Base-by-base conservation (phyloP, 2,113 vertebrate genomes). In the Barnardius zonarius region DNA sequence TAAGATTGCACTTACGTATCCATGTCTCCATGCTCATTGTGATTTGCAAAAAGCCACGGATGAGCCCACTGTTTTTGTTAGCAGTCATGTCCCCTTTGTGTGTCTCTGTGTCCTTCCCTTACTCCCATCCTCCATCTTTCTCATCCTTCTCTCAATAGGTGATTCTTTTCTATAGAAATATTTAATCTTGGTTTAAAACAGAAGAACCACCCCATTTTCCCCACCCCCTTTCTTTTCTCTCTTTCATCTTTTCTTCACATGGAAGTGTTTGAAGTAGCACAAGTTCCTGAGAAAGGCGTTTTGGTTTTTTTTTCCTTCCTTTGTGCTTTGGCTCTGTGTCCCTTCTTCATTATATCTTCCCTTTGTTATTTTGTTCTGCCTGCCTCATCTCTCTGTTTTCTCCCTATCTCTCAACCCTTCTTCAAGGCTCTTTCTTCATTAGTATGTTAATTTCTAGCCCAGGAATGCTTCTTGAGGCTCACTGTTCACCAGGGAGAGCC, bases 371-470 rank as follows among this genome's bases (percentile, higher is more conserved):
- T 91, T 87, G 67, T 49, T 84, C 59, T 82, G 84, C 63, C 67
- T 86, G 64, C 73, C 13, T 91, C 11, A 2, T 92, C 63, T 92
- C 59, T 62, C 64, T 88, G 90, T 51, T 83, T 95, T 85, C 51
- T 94, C 51, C 72, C 46, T 70, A 92, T 94, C 75, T 90, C 90
- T 95, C 72, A 92, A 57, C 41, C 46, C 55, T 94, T 88, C 73
- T 95, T 87, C 77, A 94, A 96, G 92, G 66, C 78, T 91, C 9
- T 86, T 82, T 88, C 68, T 96, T 93, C n/a, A 46, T 95, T 94
- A 97, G 88, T 94, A 95, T 93, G 88, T 82, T 96, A 95, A 88
- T 96, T 97, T 81, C 69, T 83, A 96, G 78, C 63, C 44, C 79
- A 94, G 86, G 93, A 96, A 90, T 96, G 31, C 66, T 97, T 93